Base-by-base conservation (phyloP, 2,797 vertebrate species). In the Clamator glandarius region DNA sequence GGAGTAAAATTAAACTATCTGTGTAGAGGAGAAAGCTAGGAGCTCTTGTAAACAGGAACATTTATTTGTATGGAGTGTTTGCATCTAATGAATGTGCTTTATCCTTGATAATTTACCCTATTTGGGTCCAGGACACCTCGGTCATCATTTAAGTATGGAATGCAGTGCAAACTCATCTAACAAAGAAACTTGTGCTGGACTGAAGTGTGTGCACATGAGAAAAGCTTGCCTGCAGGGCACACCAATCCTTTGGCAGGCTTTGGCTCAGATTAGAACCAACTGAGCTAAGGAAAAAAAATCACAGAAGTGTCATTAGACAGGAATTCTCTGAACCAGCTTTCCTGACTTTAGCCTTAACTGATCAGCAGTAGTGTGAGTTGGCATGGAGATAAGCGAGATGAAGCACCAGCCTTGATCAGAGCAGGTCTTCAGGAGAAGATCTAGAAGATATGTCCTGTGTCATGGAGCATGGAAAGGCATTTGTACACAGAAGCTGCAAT, bases 1-100 rank as follows among this genome's bases (percentile, higher is more conserved):
- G 76, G 80, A 95, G 18, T 36, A 51, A 90, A 88, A 94, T 88
- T 91, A 78, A 92, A 51, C 74, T 54, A 21, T 44, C 87, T 57
- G 3, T 12, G 69, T 64, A 67, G 35, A 24, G 50, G 54, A 92
- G 80, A 90, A 86, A 88, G 80, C 73, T 51, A 61, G 91, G 79
- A 80, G 85, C 83, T 89, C 85, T 84, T 81, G 80, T 91, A 88
- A 92, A 72, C 54, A 66, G 69, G 73, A 88, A 51, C 26, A 68
- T 68, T 61, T 77, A 81, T 94, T 93, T 86, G 20, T 36, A 35
- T 75, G 66, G 64, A 89, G 61, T 84, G 68, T 70, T 95, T 90
- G 52, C 44, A 31, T 66, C 54, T 58, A 61, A 63, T 0, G 1
- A 74, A 88, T 20, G 23, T 41, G 25, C 48, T 89, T 92, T 58